Base-by-base conservation (phyloP, 2,888 invertebrate species). In the Cheiracanthium punctorium region DNA sequence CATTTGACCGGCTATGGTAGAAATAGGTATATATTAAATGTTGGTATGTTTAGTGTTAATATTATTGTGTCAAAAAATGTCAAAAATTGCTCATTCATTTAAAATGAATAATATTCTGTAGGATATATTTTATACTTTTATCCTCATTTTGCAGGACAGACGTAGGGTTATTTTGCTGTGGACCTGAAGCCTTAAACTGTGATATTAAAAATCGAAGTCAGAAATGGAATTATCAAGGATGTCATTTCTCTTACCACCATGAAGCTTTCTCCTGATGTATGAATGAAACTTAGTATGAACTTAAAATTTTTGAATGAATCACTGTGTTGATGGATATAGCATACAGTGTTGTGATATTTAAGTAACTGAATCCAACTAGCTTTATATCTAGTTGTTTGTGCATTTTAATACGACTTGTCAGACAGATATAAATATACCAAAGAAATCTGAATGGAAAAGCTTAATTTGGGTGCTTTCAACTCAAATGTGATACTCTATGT, bases 81-180 rank as follows among this genome's bases (percentile, higher is more conserved):
- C n/a, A n/a, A n/a, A n/a, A n/a, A n/a, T n/a, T n/a, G n/a, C n/a
- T n/a, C n/a, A n/a, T n/a, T n/a, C n/a, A n/a, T n/a, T n/a, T n/a
- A n/a, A n/a, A n/a, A n/a, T n/a, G n/a, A n/a, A n/a, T n/a, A n/a
- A n/a, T n/a, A n/a, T n/a, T n/a, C n/a, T n/a, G n/a, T n/a, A n/a
- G n/a, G n/a, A n/a, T n/a, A n/a, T 7, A 28, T 24, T 14, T 64
- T 64, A 7, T 10, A 64, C 4, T 64, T 64, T 29, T n/a, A n/a
- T n/a, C n/a, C n/a, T n/a, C 48, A 10, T 72, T 48, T 58, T 32
- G 12, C 33, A 73, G 73, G 58, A 20, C 58, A 12, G 29, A 73
- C 20, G 33, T 73, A 20, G 73, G 73, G 30, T 10, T 73, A 20
- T 73, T 73, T 33, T 73, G 73, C 33, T 73, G 73, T 24, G 73